Evolutionary conservation across 1,140 invertebrate species (phyloP).

Genomic region (Stegodyphus dumicola): DNA sequence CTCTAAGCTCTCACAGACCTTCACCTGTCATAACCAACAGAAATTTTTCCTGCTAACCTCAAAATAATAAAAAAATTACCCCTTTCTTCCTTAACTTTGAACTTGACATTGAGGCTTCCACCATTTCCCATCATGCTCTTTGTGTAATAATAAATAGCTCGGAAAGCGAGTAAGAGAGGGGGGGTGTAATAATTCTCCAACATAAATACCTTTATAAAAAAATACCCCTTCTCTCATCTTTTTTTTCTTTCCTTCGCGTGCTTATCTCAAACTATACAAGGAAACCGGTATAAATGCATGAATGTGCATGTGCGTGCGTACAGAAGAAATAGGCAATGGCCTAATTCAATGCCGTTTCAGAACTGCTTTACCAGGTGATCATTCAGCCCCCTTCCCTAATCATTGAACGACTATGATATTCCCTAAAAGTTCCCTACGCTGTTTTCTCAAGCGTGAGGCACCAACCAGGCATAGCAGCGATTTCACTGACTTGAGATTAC

Average conservation of each 20-base stretch:
- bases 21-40: constrained; percentile 35
- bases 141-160: constrained; percentile 25
- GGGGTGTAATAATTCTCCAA: background rate
- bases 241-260: constrained; percentile 4
- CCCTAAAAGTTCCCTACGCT: background rate
- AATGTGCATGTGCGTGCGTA: constrained; percentile 21
- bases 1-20: constrained; percentile 1
- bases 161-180: background rate
- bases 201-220: constrained; percentile 9
- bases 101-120: constrained; percentile 46
- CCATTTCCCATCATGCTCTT: constrained; percentile 33
- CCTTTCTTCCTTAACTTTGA: constrained; percentile 47
- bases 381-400: background rate
- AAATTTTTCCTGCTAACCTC: constrained; percentile 26
- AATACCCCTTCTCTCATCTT: background rate
- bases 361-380: background rate
- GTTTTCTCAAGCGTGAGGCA: background rate
- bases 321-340: constrained; percentile 23
- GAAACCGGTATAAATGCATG: constrained; percentile 45
- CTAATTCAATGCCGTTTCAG: constrained; percentile 36
- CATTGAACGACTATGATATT: background rate
- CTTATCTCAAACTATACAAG: constrained; percentile 30
- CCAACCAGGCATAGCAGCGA: too few relatives aligned
- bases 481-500: too few relatives aligned
- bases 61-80: constrained; percentile 6